Percentiles rank a stretch among this genome's conserved stretches.
Conservation (phyloP, 2,797 vertebrate species). For the Scolopax bukidnonensis region DNA sequence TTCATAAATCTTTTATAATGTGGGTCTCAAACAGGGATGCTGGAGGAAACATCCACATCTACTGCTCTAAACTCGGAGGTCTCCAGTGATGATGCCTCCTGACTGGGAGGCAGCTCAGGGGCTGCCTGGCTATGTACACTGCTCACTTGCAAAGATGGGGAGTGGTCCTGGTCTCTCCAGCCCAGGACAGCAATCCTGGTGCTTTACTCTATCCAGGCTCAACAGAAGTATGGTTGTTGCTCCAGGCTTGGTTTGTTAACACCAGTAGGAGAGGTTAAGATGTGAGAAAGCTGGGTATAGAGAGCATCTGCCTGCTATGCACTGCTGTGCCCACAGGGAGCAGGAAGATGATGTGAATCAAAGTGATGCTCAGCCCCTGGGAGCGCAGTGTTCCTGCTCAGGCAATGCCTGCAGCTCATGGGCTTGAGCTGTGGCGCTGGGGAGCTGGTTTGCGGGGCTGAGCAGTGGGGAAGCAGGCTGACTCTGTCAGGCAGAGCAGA, state of each 20-base stretch:
- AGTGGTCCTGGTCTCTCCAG: background rate
- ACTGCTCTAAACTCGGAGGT: background rate
- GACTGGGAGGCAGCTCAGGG: background rate
- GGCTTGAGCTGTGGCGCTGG: background rate
- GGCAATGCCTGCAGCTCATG: slow-evolving; percentile 29
- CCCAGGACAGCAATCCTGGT: background rate
- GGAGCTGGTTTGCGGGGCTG: slow-evolving; percentile 3
- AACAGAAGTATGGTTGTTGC: background rate
- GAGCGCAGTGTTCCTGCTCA: slow-evolving; percentile 3
- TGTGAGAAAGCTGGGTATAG: background rate
- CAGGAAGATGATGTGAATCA: background rate
- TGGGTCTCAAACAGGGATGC: background rate
- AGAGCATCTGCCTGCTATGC: background rate
- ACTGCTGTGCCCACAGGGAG: background rate
- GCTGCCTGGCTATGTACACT: background rate
- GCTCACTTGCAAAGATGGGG: no score
- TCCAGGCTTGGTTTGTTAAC: background rate
- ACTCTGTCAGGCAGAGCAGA: background rate
- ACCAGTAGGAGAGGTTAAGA: background rate
- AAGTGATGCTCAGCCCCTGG: slow-evolving; percentile 33
- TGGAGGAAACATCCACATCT: background rate
- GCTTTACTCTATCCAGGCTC: background rate
- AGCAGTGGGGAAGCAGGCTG: background rate
- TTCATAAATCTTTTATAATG: background rate
- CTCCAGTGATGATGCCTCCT: background rate